Conservation (phyloP, 2,113 vertebrate species). For the Gasterosteus nipponicus region DNA sequence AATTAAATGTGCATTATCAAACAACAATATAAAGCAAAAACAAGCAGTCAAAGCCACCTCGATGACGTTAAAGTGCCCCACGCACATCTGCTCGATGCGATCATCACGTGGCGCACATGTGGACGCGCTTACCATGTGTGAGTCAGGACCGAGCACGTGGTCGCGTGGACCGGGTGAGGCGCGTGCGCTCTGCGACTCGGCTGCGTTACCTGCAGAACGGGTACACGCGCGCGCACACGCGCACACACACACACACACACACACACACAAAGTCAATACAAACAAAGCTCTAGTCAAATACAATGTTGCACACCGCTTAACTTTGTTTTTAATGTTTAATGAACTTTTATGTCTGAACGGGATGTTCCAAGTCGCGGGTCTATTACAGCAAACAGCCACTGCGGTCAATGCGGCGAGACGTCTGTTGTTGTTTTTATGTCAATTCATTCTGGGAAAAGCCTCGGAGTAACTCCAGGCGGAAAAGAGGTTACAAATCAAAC, state of each 20-base stretch:
- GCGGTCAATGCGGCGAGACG: background rate
- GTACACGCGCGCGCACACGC: background rate
- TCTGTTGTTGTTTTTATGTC: background rate
- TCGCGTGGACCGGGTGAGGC: constrained; percentile 52
- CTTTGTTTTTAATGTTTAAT: background rate
- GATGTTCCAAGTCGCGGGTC: background rate
- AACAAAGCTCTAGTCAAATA: background rate
- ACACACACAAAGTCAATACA: constrained; percentile 34
- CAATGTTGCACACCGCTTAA: background rate
- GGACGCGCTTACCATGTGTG: constrained; percentile 68
- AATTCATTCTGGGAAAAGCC: background rate
- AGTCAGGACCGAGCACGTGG: constrained; percentile 54
- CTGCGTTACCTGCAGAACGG: constrained; percentile 53
- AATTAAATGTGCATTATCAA: too few species aligned
- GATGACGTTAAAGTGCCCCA: background rate
- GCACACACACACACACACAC: background rate
- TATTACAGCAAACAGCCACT: background rate
- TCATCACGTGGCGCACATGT: background rate
- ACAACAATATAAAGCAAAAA: too few species aligned
- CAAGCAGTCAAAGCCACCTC: background rate
- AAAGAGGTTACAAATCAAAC: background rate
- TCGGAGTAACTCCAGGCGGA: background rate
- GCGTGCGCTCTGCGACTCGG: constrained; percentile 55
- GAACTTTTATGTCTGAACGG: background rate
- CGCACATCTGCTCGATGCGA: background rate